A percentile compares a stretch with the other conserved stretches of the same genome.
These are phyloP conservation scores for Cyprinodon variegatus DNA, from an alignment of 2,113 vertebrate genomes.

Conservation along the genomic window DNA sequence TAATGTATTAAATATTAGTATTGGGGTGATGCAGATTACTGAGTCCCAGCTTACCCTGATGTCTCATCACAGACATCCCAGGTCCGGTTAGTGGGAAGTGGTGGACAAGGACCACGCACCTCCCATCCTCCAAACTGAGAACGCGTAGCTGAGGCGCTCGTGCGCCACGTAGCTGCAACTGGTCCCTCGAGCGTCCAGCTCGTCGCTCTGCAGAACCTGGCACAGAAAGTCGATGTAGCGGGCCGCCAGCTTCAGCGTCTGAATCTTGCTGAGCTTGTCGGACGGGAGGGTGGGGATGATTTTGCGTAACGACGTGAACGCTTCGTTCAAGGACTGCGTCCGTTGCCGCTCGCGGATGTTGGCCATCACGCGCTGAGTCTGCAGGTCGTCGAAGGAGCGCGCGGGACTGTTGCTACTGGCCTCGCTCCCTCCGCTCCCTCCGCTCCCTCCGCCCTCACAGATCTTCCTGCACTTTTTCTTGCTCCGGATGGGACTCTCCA, in stretches of 20 bases:
- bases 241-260: conserved; percentile 95
- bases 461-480: conserved; percentile 89
- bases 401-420: conserved; percentile 84
- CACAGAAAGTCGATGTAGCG: conserved; percentile 98
- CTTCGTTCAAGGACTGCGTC: conserved; percentile 97
- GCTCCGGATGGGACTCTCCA: conserved; percentile 84
- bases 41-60: conserved; percentile 45
- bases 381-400: conserved; percentile 92
- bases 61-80: conserved; percentile 22
- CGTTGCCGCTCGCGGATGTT: conserved; percentile 96
- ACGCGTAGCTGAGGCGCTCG: conserved; percentile 96
- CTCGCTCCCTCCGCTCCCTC: conserved; percentile 85
- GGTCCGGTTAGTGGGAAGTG: conserved; percentile 88
- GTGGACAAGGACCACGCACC: conserved; percentile 97
- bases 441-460: conserved; percentile 84
- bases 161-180: conserved; percentile 99
- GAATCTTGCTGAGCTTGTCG: conserved; percentile 98
- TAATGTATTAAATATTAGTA: not conserved
- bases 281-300: conserved; percentile 98
- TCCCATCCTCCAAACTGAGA: conserved; percentile 99
- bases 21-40: too few species aligned
- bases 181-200: conserved; percentile 96
- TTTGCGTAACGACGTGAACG: conserved; percentile 93
- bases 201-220: conserved; percentile 97
- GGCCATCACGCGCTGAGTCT: conserved; percentile 96